Conservation (phyloP, 2,888 invertebrate genomes). For the Lepetodrilus schrolli region DNA sequence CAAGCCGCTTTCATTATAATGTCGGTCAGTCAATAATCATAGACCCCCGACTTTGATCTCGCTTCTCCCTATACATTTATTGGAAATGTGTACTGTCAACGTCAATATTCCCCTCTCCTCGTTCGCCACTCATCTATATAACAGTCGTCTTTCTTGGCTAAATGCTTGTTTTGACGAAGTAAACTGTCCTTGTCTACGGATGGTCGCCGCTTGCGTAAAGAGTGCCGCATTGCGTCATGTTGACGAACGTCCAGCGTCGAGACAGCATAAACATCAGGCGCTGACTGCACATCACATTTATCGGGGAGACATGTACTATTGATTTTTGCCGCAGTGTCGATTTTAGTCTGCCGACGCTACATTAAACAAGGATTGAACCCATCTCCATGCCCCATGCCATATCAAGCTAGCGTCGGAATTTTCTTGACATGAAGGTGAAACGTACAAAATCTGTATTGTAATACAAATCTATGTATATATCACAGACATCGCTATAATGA, state of each 20-base stretch:
- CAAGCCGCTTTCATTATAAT: too few relatives aligned
- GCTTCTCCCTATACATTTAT: too few relatives aligned
- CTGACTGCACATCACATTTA: background rate
- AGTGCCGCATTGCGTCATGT: background rate
- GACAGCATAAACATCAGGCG: background rate
- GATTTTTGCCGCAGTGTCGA: conserved; percentile 8
- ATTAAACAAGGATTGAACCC: too few relatives aligned
- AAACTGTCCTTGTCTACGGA: background rate
- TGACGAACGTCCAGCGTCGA: background rate
- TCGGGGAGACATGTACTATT: background rate
- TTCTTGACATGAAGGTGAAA: too few relatives aligned
- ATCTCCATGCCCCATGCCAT: too few relatives aligned
- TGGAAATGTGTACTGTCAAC: background rate
- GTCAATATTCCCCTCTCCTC: background rate
- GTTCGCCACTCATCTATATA: too few relatives aligned
- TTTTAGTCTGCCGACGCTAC: background rate
- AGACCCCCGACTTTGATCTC: too few relatives aligned
- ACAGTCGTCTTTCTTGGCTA: background rate
- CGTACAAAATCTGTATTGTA: too few relatives aligned
- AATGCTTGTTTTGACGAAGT: background rate
- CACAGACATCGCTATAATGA: too few relatives aligned
- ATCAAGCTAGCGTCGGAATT: too few relatives aligned
- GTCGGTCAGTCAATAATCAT: too few relatives aligned
- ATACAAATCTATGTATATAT: too few relatives aligned
- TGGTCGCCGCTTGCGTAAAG: background rate